phyloP scores from a whole-genome alignment of 2,888 invertebrate species.

The Oasisia sp. region DNA sequence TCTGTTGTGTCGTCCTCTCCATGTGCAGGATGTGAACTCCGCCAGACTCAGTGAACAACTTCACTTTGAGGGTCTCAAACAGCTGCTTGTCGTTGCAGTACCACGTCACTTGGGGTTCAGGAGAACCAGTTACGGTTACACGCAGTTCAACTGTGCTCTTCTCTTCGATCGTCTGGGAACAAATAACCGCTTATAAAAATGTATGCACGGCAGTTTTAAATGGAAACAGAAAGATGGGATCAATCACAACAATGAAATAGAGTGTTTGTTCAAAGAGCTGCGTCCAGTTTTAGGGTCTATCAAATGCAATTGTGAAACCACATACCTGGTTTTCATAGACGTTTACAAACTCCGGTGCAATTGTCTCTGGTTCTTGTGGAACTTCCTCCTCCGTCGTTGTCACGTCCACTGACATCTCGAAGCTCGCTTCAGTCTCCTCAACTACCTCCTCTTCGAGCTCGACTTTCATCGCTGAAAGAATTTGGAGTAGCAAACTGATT shows the following conservation, averaged over 20 bases:
- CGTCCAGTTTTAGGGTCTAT: too few relatives aligned
- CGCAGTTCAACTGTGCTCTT: conserved; percentile 29
- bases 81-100: conserved; percentile 73
- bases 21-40: conserved; percentile 54
- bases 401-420: not conserved
- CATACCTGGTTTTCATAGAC: conserved; percentile 81
- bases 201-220: not conserved
- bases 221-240: too few relatives aligned
- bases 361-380: conserved; percentile 73
- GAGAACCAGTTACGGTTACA: conserved; percentile 80
- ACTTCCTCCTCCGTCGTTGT: conserved; percentile 23
- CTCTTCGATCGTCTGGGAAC: conserved; percentile 29
- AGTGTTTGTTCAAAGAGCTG: too few relatives aligned
- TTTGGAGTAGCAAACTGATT: not conserved
- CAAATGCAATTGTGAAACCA: conserved; percentile 17
- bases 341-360: conserved; percentile 88
- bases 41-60: conserved; percentile 73
- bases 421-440: not conserved
- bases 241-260: too few relatives aligned
- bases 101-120: conserved; percentile 88
- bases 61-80: not conserved
- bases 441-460: not conserved
- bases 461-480: not conserved
- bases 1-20: conserved; percentile 36
- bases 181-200: not conserved